Evolutionary conservation across 2,797 vertebrate species (phyloP).

Genomic region (Lacerta bilineata): DNA sequence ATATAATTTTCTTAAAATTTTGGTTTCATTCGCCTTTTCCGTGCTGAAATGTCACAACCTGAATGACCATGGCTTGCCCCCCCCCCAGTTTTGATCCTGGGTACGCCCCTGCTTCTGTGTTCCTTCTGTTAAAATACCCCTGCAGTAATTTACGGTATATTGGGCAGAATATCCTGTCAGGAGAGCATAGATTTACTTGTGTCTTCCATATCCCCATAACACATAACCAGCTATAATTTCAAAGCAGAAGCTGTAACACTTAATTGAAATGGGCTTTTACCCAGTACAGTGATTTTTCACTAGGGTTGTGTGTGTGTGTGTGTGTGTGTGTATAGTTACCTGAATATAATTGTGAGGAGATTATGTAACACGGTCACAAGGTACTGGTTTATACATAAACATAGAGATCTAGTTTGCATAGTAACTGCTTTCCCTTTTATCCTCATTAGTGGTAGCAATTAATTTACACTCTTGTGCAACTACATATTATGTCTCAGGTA

Average conservation of each 20-base stretch:
- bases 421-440: slow-evolving; percentile 55
- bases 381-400: slow-evolving; percentile 31
- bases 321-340: slow-evolving; percentile 62
- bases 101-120: slow-evolving; percentile 24
- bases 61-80: no score
- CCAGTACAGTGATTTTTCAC: background rate
- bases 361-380: slow-evolving; percentile 51
- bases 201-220: slow-evolving; percentile 65
- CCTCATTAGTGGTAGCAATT: slow-evolving; percentile 53
- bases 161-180: slow-evolving; percentile 54
- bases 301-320: no score
- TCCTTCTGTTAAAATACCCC: slow-evolving; percentile 60
- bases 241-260: slow-evolving; percentile 39
- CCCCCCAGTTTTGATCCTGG: no score
- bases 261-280: slow-evolving; percentile 1
- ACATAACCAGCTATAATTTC: slow-evolving; percentile 58
- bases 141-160: slow-evolving; percentile 54
- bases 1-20: no score
- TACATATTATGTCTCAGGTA: slow-evolving; percentile 39
- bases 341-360: slow-evolving; percentile 51
- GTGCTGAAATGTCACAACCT: no score
- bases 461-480: slow-evolving; percentile 57
- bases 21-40: no score
- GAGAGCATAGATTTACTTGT: slow-evolving; percentile 61
- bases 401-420: slow-evolving; percentile 54